Evolutionary conservation across 2,113 vertebrate genomes (phyloP).

Genomic region (Pseudorectes ferrugineus): DNA sequence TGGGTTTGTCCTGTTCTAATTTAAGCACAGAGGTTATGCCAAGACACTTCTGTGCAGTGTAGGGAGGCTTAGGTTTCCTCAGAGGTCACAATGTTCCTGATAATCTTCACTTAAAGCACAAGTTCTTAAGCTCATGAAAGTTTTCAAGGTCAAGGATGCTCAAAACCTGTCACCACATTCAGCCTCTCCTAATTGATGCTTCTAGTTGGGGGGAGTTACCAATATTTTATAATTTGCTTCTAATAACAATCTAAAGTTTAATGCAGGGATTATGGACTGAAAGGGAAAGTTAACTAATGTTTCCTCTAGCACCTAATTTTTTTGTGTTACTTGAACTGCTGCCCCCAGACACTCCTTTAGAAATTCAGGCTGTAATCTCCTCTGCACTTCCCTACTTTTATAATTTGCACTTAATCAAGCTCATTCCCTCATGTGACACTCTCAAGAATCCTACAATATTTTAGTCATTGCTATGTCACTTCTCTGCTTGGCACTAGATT

Average conservation of each 20-base stretch:
- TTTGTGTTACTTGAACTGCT: background rate
- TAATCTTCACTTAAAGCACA: background rate
- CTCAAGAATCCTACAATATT: background rate
- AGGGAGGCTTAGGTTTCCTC: background rate
- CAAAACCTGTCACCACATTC: background rate
- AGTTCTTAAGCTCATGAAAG: background rate
- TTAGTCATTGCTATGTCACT: background rate
- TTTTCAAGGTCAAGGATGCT: background rate
- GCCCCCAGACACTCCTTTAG: background rate
- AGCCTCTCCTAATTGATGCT: background rate
- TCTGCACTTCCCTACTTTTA: background rate
- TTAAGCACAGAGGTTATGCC: background rate
- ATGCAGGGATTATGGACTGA: background rate
- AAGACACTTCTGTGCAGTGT: background rate
- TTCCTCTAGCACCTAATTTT: background rate
- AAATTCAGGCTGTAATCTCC: background rate
- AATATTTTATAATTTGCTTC: background rate
- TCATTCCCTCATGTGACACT: background rate
- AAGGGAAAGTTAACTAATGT: slow-evolving; percentile 1
- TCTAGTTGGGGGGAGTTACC: background rate
- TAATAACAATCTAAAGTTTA: background rate
- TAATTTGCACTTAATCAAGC: background rate
- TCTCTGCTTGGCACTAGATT: background rate
- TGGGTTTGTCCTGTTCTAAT: background rate
- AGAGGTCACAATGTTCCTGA: background rate